Evolutionary conservation across 1,140 invertebrate species (phyloP).

Genomic region (Neotoxoptera formosana): DNA sequence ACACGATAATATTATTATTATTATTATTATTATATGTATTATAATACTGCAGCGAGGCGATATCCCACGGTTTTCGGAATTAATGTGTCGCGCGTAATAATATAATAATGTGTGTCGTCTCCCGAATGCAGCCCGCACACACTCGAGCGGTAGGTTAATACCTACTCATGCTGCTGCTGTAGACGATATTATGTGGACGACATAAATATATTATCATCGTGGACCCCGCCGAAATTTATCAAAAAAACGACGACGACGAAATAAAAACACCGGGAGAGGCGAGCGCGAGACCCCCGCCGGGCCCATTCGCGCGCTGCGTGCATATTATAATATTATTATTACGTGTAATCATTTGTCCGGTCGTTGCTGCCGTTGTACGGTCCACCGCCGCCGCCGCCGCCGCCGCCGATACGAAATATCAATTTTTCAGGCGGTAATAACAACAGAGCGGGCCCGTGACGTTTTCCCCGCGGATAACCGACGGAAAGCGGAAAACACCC

Average conservation of each 20-base stretch:
- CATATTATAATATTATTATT: too few relatives aligned
- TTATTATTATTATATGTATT: background rate
- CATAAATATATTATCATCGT: background rate
- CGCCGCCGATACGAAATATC: background rate
- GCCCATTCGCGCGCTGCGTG: background rate
- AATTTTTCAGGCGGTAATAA: background rate
- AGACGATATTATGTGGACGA: background rate
- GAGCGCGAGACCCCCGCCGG: background rate
- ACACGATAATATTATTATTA: background rate
- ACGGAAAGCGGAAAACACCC: background rate
- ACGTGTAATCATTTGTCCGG: background rate
- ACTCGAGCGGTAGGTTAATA: background rate
- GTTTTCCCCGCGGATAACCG: background rate
- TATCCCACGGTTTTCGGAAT: constrained; percentile 43
- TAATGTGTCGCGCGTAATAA: constrained; percentile 33
- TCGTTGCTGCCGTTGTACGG: background rate
- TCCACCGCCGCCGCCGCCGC: background rate
- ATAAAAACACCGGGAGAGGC: background rate
- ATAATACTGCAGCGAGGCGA: constrained; percentile 2
- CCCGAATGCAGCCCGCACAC: background rate
- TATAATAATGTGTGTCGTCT: constrained; percentile 38
- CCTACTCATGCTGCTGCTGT: too few relatives aligned
- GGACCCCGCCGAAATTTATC: constrained; percentile 13
- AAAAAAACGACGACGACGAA: background rate
- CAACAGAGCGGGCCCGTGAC: background rate